These are phyloP conservation scores for Arctopsyche grandis DNA, from an alignment of 1,140 invertebrate genomes.

Conservation along the genomic window DNA sequence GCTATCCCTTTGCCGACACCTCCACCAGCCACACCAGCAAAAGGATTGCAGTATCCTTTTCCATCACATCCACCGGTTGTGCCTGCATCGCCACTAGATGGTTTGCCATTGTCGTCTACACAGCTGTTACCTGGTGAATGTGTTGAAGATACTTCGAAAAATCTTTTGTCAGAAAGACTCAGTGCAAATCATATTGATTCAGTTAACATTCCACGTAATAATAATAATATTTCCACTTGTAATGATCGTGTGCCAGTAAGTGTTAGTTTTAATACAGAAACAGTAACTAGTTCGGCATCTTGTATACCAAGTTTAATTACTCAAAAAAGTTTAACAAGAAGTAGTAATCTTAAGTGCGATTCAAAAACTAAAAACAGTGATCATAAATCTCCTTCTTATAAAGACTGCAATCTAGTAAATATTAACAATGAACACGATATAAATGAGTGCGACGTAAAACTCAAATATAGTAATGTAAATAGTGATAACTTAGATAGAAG, in stretches of 20 bases:
- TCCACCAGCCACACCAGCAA: constrained; percentile 59
- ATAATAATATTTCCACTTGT: constrained; percentile 47
- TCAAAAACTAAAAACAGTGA: constrained; percentile 49
- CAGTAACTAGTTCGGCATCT: background rate
- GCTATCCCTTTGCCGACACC: constrained; percentile 42
- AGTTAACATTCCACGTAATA: constrained; percentile 52
- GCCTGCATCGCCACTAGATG: constrained; percentile 56
- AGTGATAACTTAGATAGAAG: constrained; percentile 56
- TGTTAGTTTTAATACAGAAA: constrained; percentile 40
- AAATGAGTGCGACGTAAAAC: constrained; percentile 45
- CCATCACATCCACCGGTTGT: constrained; percentile 77
- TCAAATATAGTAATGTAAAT: constrained; percentile 49
- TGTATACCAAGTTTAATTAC: background rate
- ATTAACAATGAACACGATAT: constrained; percentile 41
- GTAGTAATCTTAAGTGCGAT: constrained; percentile 42
- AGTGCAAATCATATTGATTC: constrained; percentile 43
- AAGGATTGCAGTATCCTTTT: constrained; percentile 84
- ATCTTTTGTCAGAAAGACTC: constrained; percentile 55
- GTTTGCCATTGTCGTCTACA: constrained; percentile 53
- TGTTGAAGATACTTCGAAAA: constrained; percentile 53
- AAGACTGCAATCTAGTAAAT: constrained; percentile 44
- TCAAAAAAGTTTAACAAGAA: constrained; percentile 41
- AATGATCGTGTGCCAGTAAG: constrained; percentile 48
- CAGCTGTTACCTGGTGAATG: constrained; percentile 57
- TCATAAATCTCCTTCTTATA: constrained; percentile 44